Evolutionary conservation across 2,797 vertebrate species (phyloP).

Genomic region (Triplophysa bombifrons): DNA sequence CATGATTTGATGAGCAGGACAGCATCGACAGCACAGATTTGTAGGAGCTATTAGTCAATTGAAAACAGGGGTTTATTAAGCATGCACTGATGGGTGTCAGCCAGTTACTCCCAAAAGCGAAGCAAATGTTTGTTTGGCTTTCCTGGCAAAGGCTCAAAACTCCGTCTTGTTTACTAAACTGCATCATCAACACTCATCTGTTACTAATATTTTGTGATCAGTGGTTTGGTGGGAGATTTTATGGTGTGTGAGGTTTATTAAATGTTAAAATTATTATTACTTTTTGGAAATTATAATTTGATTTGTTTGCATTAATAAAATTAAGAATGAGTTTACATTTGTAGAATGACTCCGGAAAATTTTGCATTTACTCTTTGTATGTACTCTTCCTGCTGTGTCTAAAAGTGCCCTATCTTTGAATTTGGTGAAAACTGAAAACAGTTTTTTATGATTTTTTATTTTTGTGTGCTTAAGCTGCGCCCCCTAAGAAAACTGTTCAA

Average conservation of each 20-base stretch:
- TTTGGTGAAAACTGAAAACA: no score
- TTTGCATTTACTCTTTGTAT: no score
- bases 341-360: no score
- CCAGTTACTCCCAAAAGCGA: not conserved
- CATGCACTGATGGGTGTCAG: conserved; percentile 2
- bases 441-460: conserved; percentile 1
- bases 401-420: not conserved
- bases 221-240: not conserved
- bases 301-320: no score
- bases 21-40: not conserved
- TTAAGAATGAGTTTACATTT: no score
- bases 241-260: not conserved
- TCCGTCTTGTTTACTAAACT: not conserved
- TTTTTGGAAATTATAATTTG: no score
- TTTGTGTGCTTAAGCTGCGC: not conserved
- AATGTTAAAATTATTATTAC: no score
- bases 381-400: not conserved
- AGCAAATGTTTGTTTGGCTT: not conserved
- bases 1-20: conserved; percentile 27
- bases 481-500: not conserved
- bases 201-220: not conserved
- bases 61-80: not conserved
- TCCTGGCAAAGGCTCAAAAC: not conserved
- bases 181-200: not conserved
- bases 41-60: conserved; percentile 32